These are phyloP conservation scores for Spodoptera littoralis DNA, from an alignment of 2,888 invertebrate genomes.

Conservation along the genomic window DNA sequence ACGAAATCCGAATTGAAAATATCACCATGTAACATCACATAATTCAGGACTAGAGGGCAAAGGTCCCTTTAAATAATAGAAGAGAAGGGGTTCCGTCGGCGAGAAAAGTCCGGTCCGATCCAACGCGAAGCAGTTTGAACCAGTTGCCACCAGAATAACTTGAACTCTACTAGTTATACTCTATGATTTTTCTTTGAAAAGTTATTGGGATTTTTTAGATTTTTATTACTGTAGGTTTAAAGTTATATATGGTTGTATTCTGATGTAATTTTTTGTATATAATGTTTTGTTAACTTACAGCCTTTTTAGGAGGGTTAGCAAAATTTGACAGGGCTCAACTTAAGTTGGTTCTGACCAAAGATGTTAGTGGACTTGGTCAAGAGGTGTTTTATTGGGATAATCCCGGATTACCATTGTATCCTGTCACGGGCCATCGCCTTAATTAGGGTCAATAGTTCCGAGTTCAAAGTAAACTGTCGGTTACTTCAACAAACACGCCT, in stretches of 20 bases:
- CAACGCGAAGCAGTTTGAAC: constrained; percentile 59
- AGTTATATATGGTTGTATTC: no score
- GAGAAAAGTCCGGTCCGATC: constrained; percentile 66
- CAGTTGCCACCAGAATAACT: constrained; percentile 56
- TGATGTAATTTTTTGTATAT: constrained; percentile 7
- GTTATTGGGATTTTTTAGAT: neutral
- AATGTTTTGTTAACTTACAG: neutral
- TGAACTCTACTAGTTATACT: constrained; percentile 42
- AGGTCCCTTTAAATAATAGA: constrained; percentile 67
- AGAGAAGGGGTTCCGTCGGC: constrained; percentile 62
- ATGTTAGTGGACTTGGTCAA: constrained; percentile 70
- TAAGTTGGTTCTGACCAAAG: constrained; percentile 54
- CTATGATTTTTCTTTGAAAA: constrained; percentile 4
- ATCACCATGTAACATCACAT: constrained; percentile 60
- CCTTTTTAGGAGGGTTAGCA: constrained; percentile 1
- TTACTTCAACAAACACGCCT: constrained; percentile 69
- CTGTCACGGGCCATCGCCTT: constrained; percentile 81
- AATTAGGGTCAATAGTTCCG: constrained; percentile 85
- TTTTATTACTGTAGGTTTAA: neutral
- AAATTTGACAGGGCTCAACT: constrained; percentile 39
- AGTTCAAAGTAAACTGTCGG: constrained; percentile 62
- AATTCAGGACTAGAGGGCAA: constrained; percentile 55
- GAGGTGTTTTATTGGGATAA: constrained; percentile 87
- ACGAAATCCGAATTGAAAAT: constrained; percentile 52
- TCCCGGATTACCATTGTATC: constrained; percentile 83